phyloP scores from a whole-genome alignment of 2,113 vertebrate genomes.

The Perca fluviatilis region DNA sequence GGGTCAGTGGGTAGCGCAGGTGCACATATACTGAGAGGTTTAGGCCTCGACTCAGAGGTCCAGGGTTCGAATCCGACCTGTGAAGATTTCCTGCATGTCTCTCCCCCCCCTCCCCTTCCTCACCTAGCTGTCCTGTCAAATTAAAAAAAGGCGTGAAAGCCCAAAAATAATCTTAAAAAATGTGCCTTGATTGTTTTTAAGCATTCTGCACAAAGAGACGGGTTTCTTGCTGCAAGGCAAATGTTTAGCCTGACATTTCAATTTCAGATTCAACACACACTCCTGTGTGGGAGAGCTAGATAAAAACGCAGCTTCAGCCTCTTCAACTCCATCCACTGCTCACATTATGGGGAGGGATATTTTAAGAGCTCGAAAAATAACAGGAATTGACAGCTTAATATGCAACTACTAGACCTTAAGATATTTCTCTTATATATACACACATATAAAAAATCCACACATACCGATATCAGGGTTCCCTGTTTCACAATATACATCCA shows the following conservation, averaged over 20 bases:
- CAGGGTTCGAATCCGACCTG: too few species aligned
- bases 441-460: not conserved
- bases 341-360: not conserved
- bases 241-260: not conserved
- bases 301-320: not conserved
- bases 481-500: not conserved
- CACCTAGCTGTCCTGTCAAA: too few species aligned
- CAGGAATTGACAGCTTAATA: too few species aligned
- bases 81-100: too few species aligned
- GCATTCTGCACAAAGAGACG: not conserved
- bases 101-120: too few species aligned
- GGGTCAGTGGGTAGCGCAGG: too few species aligned
- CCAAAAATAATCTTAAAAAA: not conserved
- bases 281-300: not conserved
- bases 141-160: too few species aligned
- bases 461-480: not conserved
- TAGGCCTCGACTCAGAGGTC: too few species aligned
- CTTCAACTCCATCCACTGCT: not conserved
- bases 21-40: too few species aligned
- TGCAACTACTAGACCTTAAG: not conserved
- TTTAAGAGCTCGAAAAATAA: not conserved
- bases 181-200: not conserved
- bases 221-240: not conserved
- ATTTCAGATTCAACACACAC: conserved; percentile 3
- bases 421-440: too few species aligned